Conservation (phyloP, 1,140 invertebrate genomes). For the Cephus cinctus region DNA sequence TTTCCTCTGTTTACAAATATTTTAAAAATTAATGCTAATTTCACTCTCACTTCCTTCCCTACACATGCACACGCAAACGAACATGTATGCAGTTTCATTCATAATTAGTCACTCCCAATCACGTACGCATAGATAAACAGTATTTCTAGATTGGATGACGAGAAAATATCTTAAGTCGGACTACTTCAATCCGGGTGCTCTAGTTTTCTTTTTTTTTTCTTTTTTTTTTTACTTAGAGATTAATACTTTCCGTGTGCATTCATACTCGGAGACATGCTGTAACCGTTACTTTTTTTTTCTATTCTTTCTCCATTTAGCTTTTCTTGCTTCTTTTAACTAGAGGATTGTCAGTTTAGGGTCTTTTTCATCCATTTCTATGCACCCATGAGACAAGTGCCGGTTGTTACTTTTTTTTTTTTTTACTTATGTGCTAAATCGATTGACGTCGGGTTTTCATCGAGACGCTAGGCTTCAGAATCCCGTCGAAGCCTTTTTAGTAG, state of each 20-base stretch:
- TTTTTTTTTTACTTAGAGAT: slow-evolving; percentile 25
- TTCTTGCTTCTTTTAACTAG: too few relatives aligned
- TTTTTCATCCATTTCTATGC: slow-evolving; percentile 30
- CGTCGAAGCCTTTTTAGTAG: too few relatives aligned
- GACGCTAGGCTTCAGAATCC: too few relatives aligned
- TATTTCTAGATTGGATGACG: slow-evolving; percentile 12
- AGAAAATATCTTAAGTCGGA: slow-evolving; percentile 12
- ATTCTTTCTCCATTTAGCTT: background rate
- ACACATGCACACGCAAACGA: background rate
- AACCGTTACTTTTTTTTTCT: background rate
- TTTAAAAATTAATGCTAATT: too few relatives aligned
- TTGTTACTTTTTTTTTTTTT: too few relatives aligned
- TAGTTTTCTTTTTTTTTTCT: too few relatives aligned
- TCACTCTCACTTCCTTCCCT: too few relatives aligned
- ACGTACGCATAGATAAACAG: background rate
- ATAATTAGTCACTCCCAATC: background rate
- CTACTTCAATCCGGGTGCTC: slow-evolving; percentile 7
- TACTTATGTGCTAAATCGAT: too few relatives aligned
- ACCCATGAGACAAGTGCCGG: slow-evolving; percentile 23
- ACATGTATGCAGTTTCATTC: background rate
- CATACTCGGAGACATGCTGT: slow-evolving; percentile 19
- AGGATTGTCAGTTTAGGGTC: slow-evolving; percentile 37
- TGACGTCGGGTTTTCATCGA: too few relatives aligned
- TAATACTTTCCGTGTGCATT: slow-evolving; percentile 37
- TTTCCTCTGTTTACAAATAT: too few relatives aligned